These are phyloP conservation scores for Platalea minor DNA, from an alignment of 2,797 vertebrate genomes.

Conservation along the genomic window DNA sequence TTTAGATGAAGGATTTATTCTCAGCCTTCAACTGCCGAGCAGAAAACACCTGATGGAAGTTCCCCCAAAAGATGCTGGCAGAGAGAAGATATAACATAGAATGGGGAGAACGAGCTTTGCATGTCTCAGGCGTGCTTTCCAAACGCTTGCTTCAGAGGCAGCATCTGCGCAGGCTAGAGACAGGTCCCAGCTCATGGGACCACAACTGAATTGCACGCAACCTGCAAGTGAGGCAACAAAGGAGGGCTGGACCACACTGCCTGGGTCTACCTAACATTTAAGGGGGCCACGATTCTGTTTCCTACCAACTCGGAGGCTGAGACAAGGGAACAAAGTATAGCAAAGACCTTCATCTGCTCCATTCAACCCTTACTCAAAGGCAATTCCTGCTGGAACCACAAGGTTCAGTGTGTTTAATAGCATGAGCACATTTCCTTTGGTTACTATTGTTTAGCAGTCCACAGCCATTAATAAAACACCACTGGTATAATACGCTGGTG, in stretches of 20 bases:
- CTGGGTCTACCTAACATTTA: neutral
- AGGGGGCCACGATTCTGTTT: neutral
- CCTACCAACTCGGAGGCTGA: neutral
- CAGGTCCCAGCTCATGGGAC: neutral
- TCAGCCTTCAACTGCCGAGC: neutral
- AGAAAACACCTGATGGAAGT: neutral
- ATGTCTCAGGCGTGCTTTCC: accelerated
- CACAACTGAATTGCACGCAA: accelerated
- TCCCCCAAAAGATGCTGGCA: neutral
- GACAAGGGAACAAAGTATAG: neutral
- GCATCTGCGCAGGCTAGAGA: neutral
- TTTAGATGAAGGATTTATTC: neutral
- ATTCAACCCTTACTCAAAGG: neutral
- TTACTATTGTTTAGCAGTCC: neutral
- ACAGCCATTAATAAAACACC: neutral
- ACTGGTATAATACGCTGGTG: neutral
- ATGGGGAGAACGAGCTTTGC: neutral
- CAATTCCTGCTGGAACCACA: neutral
- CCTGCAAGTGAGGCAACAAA: neutral
- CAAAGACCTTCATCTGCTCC: neutral
- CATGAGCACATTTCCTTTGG: neutral
- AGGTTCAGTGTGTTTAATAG: neutral
- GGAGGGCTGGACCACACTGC: neutral
- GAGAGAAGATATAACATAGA: neutral
- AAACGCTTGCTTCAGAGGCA: neutral